Percentiles rank a stretch among this genome's conserved stretches.
Conservation (phyloP, 2,888 invertebrate genomes). For the Onthophagus sagittarius region DNA sequence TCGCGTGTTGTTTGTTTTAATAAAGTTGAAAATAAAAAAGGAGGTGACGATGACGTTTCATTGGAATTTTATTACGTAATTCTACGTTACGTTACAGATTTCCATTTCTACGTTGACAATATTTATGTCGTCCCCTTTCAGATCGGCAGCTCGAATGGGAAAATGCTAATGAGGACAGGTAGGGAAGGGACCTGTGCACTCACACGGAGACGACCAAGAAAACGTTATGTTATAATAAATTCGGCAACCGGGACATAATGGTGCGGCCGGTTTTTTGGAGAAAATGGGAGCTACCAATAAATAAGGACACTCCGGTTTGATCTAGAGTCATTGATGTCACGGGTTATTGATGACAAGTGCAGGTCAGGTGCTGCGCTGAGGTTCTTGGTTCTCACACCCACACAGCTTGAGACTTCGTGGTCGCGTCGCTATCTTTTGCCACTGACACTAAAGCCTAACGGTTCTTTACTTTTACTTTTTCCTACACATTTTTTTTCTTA, state of each 20-base stretch:
- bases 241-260: conserved; percentile 22
- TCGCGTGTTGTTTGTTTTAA: too few relatives aligned
- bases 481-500: not conserved
- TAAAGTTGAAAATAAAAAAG: too few relatives aligned
- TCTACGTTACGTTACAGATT: not conserved
- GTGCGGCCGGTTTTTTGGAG: not conserved
- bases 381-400: conserved; percentile 42
- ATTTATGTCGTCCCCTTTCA: conserved; percentile 8
- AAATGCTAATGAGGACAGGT: conserved; percentile 23
- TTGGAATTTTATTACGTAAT: not conserved
- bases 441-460: conserved; percentile 26
- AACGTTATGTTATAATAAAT: conserved; percentile 23
- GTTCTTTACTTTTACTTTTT: not conserved
- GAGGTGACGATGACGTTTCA: not conserved
- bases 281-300: conserved; percentile 25
- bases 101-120: conserved; percentile 9
- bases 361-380: conserved; percentile 37
- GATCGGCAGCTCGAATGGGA: conserved; percentile 2
- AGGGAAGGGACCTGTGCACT: conserved; percentile 15
- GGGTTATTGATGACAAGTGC: conserved; percentile 47
- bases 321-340: conserved; percentile 45
- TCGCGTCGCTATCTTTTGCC: conserved; percentile 20
- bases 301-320: conserved; percentile 31
- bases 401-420: conserved; percentile 30
- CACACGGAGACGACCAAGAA: conserved; percentile 2